These are phyloP conservation scores for Rhinoraja longicauda DNA, from an alignment of 2,797 vertebrate genomes.

Conservation along the genomic window DNA sequence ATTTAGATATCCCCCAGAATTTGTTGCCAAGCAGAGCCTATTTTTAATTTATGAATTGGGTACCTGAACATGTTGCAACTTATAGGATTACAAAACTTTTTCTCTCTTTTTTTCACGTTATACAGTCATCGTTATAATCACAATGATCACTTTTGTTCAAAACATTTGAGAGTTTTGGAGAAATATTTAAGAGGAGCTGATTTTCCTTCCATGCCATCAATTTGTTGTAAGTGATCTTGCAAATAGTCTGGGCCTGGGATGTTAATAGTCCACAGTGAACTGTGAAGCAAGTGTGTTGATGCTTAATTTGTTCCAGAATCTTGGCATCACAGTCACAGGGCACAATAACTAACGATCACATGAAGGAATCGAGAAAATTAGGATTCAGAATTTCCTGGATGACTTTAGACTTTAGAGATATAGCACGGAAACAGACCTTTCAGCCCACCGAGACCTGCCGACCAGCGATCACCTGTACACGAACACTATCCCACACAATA, in stretches of 20 bases:
- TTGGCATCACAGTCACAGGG: not conserved
- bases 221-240: not conserved
- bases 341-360: not conserved
- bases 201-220: not conserved
- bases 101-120: not conserved
- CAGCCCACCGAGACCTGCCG: too few species aligned
- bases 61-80: not conserved
- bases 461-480: too few species aligned
- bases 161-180: not conserved
- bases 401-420: not conserved
- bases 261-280: not conserved
- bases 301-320: not conserved
- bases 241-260: not conserved
- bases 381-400: not conserved
- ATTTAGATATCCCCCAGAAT: not conserved
- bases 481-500: too few species aligned
- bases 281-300: not conserved
- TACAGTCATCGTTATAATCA: not conserved
- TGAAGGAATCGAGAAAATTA: not conserved
- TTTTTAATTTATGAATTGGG: not conserved
- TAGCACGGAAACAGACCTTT: too few species aligned
- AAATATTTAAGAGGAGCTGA: not conserved
- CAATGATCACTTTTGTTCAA: not conserved
- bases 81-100: not conserved
- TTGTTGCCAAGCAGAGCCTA: not conserved